A percentile compares a stretch with the other conserved stretches of the same genome.
Evolutionary conservation across 2,113 vertebrate genomes (phyloP).

Genomic region (Pithys albifrons): DNA sequence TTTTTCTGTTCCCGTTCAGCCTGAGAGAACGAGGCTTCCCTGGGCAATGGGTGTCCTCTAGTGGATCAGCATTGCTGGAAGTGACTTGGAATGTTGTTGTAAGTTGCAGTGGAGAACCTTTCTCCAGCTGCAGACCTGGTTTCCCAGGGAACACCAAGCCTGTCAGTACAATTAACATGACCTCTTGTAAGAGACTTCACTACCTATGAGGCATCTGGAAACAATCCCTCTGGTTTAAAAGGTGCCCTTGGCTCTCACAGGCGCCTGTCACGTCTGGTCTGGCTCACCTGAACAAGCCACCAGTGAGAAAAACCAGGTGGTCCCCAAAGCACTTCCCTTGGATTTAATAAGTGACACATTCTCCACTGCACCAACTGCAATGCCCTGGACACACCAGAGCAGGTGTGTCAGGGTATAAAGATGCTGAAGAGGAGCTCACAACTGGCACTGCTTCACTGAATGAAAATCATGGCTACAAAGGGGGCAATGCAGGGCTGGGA

Average conservation of each 20-base stretch:
- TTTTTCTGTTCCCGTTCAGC: background rate
- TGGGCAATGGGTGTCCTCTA: background rate
- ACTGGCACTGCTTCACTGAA: background rate
- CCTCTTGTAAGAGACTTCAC: background rate
- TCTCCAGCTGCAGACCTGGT: background rate
- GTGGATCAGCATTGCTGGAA: background rate
- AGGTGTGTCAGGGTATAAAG: background rate
- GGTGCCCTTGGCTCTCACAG: background rate
- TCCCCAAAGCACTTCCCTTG: background rate
- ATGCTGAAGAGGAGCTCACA: background rate
- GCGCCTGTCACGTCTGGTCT: background rate
- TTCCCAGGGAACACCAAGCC: background rate
- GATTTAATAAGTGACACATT: accelerated
- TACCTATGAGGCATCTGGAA: background rate
- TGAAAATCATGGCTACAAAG: background rate
- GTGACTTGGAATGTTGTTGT: background rate
- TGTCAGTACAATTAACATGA: background rate
- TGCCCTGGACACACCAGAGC: background rate
- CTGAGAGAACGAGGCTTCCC: background rate
- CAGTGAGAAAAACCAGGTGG: accelerated
- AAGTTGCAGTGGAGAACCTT: background rate
- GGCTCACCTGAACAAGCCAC: background rate
- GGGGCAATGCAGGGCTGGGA: background rate
- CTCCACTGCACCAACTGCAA: accelerated
- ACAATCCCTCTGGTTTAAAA: background rate